Percentiles rank a stretch among this genome's conserved stretches.
phyloP scores from a whole-genome alignment of 2,113 vertebrate genomes.

The Lophura nycthemera region DNA sequence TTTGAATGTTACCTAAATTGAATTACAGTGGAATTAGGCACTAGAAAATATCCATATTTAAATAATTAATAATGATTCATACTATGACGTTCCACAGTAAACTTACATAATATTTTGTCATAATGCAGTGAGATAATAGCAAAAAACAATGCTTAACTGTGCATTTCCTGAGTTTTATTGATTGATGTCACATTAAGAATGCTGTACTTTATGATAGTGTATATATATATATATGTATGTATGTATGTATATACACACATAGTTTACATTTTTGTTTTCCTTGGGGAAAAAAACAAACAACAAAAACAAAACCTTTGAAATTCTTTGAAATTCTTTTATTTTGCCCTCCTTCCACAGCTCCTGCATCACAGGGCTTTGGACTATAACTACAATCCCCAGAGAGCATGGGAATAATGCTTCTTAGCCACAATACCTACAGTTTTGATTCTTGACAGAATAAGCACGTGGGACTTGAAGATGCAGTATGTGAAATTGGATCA shows the following conservation, averaged over 20 bases:
- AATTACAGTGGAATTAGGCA: background rate
- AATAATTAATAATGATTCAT: background rate
- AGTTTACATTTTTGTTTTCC: background rate
- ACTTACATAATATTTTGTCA: background rate
- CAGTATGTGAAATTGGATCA: constrained; percentile 60
- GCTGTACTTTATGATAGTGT: background rate
- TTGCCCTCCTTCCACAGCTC: background rate
- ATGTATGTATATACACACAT: too few relatives aligned
- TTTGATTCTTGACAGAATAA: constrained; percentile 69
- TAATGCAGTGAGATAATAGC: background rate
- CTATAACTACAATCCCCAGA: background rate
- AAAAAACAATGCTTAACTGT: background rate
- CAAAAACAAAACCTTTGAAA: too few relatives aligned
- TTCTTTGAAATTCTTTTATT: constrained; percentile 5
- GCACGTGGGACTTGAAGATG: constrained; percentile 4
- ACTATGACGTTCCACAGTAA: background rate
- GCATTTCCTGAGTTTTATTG: background rate
- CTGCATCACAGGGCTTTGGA: background rate
- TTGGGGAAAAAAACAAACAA: background rate
- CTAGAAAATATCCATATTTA: background rate
- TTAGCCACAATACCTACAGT: constrained; percentile 28
- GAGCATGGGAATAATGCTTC: constrained; percentile 39
- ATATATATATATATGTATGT: background rate
- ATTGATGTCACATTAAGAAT: background rate
- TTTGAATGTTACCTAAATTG: background rate